Percentiles rank a stretch among this genome's conserved stretches.
phyloP scores from a whole-genome alignment of 2,113 vertebrate genomes.

The Baryphthengus martii region DNA sequence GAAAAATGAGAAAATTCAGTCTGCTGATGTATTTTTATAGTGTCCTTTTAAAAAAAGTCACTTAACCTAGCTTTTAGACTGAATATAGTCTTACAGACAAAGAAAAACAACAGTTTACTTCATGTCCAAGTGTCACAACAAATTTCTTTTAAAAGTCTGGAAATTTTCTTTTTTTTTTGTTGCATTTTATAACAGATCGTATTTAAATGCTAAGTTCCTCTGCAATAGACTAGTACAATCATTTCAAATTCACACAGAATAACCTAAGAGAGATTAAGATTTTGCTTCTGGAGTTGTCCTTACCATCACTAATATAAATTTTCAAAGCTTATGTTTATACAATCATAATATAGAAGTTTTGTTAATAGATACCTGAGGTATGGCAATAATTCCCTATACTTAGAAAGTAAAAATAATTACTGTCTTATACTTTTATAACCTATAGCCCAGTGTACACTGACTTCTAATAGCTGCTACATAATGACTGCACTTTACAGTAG shows the following conservation, averaged over 20 bases:
- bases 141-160: not conserved
- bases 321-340: not conserved
- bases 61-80: not conserved
- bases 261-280: not conserved
- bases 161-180: not conserved
- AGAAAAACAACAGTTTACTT: not conserved
- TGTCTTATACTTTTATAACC: not conserved
- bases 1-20: not conserved
- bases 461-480: not conserved
- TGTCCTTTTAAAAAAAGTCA: not conserved
- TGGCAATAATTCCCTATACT: not conserved
- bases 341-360: not conserved
- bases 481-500: not conserved
- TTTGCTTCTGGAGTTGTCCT: not conserved
- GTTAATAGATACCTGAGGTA: not conserved
- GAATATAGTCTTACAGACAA: not conserved
- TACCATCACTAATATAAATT: not conserved
- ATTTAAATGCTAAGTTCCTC: not conserved
- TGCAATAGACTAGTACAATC: not conserved
- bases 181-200: not conserved
- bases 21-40: not conserved
- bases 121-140: not conserved
- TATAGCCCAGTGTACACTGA: not conserved
- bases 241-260: not conserved
- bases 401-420: not conserved